Conservation (phyloP, 2,888 invertebrate species). For the Phengaris alcon region DNA sequence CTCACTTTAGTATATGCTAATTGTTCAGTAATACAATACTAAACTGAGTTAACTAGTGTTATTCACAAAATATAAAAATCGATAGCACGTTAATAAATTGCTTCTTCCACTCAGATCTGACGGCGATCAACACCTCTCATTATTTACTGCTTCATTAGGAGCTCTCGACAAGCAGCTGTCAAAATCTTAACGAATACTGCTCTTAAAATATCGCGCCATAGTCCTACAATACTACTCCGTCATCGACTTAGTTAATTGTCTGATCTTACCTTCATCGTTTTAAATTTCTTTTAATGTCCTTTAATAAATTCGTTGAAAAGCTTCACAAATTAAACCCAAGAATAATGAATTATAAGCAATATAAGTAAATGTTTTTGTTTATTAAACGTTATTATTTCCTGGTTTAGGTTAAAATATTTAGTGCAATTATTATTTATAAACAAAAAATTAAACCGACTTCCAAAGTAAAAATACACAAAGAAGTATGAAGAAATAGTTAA, state of each 20-base stretch:
- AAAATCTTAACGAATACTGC: slow-evolving; percentile 68
- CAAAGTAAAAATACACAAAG: too few relatives aligned
- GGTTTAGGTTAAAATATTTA: not conserved
- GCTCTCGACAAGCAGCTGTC: slow-evolving; percentile 73
- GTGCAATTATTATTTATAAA: not conserved
- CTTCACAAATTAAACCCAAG: slow-evolving; percentile 4
- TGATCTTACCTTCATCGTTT: slow-evolving; percentile 46
- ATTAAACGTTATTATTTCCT: not conserved
- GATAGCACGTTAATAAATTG: slow-evolving; percentile 43
- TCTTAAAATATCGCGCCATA: slow-evolving; percentile 71
- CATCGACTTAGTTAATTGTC: slow-evolving; percentile 72
- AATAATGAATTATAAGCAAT: not conserved
- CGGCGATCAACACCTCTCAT: slow-evolving; percentile 72
- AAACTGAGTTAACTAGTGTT: too few relatives aligned
- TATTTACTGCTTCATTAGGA: slow-evolving; percentile 79
- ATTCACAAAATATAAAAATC: not conserved
- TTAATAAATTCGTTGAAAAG: slow-evolving; percentile 3
- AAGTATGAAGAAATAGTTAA: too few relatives aligned
- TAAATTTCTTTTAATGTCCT: slow-evolving; percentile 40
- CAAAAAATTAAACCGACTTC: too few relatives aligned
- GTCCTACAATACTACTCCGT: slow-evolving; percentile 73
- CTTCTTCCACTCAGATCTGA: slow-evolving; percentile 70
- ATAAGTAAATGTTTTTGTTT: not conserved
- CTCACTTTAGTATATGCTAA: too few relatives aligned
- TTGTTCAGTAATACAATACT: too few relatives aligned